These are phyloP conservation scores for Agrotis clavis DNA, from an alignment of 2,888 invertebrate genomes.

Conservation along the genomic window DNA sequence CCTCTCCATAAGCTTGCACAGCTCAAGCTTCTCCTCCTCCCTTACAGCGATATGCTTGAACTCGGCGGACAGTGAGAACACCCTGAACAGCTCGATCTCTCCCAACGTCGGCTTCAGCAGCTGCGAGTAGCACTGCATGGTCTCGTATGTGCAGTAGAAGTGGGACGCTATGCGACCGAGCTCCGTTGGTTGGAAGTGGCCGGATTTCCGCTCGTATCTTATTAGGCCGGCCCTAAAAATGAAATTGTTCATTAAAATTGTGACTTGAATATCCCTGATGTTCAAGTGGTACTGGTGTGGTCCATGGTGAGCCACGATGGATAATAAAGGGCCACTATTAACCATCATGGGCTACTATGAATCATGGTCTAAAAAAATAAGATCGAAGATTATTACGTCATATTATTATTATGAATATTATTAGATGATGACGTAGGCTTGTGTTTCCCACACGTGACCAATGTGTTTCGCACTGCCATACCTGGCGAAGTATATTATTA, in stretches of 20 bases:
- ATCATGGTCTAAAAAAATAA: too few relatives aligned
- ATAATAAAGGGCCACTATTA: too few relatives aligned
- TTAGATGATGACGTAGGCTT: too few relatives aligned
- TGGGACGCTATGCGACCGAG: conserved; percentile 99
- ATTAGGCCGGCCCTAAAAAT: conserved; percentile 95
- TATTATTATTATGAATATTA: too few relatives aligned
- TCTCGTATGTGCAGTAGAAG: conserved; percentile 99
- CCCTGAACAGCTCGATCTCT: conserved; percentile 99
- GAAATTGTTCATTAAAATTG: background rate
- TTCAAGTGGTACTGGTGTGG: too few relatives aligned
- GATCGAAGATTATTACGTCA: too few relatives aligned
- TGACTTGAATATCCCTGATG: background rate
- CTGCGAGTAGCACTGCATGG: conserved; percentile 99
- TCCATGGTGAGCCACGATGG: too few relatives aligned
- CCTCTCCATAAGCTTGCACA: conserved; percentile 97
- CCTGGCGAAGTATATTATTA: too few relatives aligned
- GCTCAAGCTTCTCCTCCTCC: conserved; percentile 99
- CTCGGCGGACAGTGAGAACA: conserved; percentile 99
- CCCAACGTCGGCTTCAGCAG: conserved; percentile 98
- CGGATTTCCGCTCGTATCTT: conserved; percentile 98
- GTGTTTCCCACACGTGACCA: too few relatives aligned
- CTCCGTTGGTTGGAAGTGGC: conserved; percentile 97
- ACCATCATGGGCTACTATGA: too few relatives aligned
- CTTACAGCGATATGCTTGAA: conserved; percentile 98
- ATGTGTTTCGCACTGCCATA: too few relatives aligned